Percentiles rank a stretch among this genome's conserved stretches.
Evolutionary conservation across 1,140 invertebrate species (phyloP).

Genomic region (Dendroctonus ponderosae): DNA sequence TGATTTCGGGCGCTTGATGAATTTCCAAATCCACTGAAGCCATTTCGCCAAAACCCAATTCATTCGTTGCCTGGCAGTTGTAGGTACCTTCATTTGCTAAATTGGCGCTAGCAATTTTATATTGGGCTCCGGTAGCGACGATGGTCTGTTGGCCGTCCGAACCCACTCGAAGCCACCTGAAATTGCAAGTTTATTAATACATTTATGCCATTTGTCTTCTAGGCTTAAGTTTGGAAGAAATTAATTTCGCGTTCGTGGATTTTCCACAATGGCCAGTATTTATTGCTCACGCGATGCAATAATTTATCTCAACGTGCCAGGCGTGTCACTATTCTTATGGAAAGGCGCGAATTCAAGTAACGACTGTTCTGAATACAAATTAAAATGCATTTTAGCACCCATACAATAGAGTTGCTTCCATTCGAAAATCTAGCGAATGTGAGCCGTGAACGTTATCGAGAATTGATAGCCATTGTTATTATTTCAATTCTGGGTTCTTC

Average conservation of each 20-base stretch:
- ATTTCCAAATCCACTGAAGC: slow-evolving; percentile 82
- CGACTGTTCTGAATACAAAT: no score
- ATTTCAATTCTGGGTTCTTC: no score
- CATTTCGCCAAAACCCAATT: slow-evolving; percentile 79
- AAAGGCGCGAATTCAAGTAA: slow-evolving; percentile 6
- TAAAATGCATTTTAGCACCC: no score
- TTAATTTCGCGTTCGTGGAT: neutral
- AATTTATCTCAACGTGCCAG: slow-evolving; percentile 12
- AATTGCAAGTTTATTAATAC: neutral
- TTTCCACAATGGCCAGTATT: slow-evolving; percentile 6
- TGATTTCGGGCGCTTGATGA: slow-evolving; percentile 80
- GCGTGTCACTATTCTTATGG: neutral
- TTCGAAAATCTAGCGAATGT: no score
- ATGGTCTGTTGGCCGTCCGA: slow-evolving; percentile 61
- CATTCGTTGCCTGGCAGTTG: slow-evolving; percentile 85
- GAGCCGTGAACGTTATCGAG: no score
- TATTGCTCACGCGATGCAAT: slow-evolving; percentile 6
- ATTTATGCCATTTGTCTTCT: no score
- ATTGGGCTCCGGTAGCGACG: slow-evolving; percentile 73
- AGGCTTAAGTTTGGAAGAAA: no score
- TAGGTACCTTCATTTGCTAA: slow-evolving; percentile 84
- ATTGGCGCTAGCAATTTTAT: slow-evolving; percentile 80
- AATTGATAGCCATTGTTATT: no score
- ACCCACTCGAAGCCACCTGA: slow-evolving; percentile 74
- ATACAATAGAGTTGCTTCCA: no score